These are phyloP conservation scores for Scaptomyza montana DNA, from an alignment of 1,140 invertebrate genomes.

Conservation along the genomic window DNA sequence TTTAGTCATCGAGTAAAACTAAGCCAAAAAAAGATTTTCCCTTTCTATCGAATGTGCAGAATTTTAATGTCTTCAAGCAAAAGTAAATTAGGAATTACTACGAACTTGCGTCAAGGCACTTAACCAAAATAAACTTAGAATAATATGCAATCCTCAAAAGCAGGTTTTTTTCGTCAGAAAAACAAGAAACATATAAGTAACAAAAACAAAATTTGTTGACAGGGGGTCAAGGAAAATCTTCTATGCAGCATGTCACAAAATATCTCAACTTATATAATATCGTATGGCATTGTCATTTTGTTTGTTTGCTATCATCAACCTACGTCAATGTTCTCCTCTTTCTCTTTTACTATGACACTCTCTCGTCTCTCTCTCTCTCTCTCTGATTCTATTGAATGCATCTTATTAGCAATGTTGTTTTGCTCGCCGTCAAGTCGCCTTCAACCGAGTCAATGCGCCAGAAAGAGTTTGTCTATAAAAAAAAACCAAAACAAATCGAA, in stretches of 20 bases:
- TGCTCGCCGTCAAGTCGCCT: slow-evolving; percentile 48
- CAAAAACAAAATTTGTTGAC: no score
- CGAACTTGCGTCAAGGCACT: no score
- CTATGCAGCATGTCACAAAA: slow-evolving; percentile 20
- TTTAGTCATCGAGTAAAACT: neutral
- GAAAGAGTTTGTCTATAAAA: slow-evolving; percentile 70
- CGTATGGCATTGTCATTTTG: slow-evolving; percentile 30
- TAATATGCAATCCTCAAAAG: no score
- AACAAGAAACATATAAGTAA: no score
- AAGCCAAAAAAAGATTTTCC: neutral
- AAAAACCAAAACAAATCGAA: slow-evolving; percentile 46
- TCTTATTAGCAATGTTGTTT: slow-evolving; percentile 56
- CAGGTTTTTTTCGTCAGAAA: no score
- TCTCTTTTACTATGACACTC: no score
- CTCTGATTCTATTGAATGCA: slow-evolving; percentile 7
- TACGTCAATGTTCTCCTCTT: neutral
- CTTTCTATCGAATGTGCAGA: no score
- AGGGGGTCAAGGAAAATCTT: neutral
- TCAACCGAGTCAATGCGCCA: slow-evolving; percentile 77
- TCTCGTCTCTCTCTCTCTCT: neutral
- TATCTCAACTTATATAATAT: slow-evolving; percentile 35
- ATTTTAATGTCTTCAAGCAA: no score
- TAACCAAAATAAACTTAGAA: no score
- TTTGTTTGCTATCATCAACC: slow-evolving; percentile 24
- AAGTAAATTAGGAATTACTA: no score